Percentiles rank a stretch among this genome's conserved stretches.
These are phyloP conservation scores for Aselliscus stoliczkanus DNA, from an alignment of 2,797 vertebrate species.

Conservation along the genomic window DNA sequence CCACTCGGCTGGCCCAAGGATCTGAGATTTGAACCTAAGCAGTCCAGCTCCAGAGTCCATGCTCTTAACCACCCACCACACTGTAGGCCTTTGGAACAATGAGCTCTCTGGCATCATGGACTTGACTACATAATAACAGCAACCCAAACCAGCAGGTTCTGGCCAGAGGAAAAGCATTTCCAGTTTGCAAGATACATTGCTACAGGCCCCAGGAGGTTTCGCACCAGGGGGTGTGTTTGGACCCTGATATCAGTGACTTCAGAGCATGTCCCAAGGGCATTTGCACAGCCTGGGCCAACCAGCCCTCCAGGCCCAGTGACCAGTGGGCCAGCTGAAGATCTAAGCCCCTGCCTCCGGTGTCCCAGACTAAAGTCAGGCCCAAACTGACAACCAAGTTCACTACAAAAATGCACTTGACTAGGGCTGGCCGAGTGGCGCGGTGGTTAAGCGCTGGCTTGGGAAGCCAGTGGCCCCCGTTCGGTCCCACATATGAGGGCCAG, in stretches of 20 bases:
- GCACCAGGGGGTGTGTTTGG: background rate
- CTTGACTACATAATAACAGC: background rate
- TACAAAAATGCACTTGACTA: slow-evolving; percentile 48
- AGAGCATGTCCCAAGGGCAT: background rate
- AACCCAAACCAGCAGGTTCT: background rate
- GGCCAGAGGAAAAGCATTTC: background rate
- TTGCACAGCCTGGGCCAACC: background rate
- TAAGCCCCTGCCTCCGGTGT: background rate
- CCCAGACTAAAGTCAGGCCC: background rate
- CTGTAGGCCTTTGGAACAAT: background rate
- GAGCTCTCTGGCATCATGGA: background rate
- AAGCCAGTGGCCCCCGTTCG: too few species aligned
- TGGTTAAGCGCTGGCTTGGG: too few species aligned
- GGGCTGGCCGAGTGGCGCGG: too few species aligned
- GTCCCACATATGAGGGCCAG: too few species aligned
- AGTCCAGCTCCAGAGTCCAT: background rate
- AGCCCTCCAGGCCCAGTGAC: background rate
- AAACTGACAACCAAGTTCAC: slow-evolving; percentile 31
- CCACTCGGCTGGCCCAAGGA: too few species aligned
- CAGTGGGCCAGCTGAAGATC: background rate
- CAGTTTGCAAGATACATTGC: background rate
- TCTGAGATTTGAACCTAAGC: background rate
- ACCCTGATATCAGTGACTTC: background rate
- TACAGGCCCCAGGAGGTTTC: background rate
- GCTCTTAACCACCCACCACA: background rate